These are phyloP conservation scores for Drosophila sulfurigaster DNA, from an alignment of 1,140 invertebrate genomes.

Conservation along the genomic window DNA sequence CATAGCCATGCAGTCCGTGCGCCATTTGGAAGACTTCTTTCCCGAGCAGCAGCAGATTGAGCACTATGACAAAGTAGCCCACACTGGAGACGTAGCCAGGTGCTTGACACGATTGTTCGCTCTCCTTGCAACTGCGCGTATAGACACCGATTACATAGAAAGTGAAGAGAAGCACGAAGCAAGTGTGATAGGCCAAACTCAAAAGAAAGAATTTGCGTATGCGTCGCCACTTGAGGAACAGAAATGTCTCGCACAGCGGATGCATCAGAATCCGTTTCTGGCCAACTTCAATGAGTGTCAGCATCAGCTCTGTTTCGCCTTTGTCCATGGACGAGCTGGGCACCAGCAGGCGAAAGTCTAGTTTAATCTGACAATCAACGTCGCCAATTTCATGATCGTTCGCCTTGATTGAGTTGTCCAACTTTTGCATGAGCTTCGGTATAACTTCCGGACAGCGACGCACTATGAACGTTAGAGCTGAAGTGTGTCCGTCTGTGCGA, in stretches of 20 bases:
- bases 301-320: slow-evolving; percentile 90
- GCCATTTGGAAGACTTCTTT: slow-evolving; percentile 91
- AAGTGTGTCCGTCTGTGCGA: slow-evolving; percentile 91
- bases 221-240: slow-evolving; percentile 92
- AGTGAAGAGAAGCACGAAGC: slow-evolving; percentile 91
- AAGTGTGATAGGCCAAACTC: slow-evolving; percentile 91
- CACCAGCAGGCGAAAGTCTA: slow-evolving; percentile 90
- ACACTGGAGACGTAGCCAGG: slow-evolving; percentile 86
- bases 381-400: slow-evolving; percentile 93
- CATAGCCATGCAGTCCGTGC: slow-evolving; percentile 89
- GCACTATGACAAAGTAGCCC: slow-evolving; percentile 87
- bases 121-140: slow-evolving; percentile 81
- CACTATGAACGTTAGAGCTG: slow-evolving; percentile 92
- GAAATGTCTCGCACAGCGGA: slow-evolving; percentile 92
- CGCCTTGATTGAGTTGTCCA: slow-evolving; percentile 91
- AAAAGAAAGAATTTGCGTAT: slow-evolving; percentile 94
- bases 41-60: slow-evolving; percentile 87
- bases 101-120: slow-evolving; percentile 82
- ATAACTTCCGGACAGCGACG: slow-evolving; percentile 92
- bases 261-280: slow-evolving; percentile 91
- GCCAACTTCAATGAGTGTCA: slow-evolving; percentile 91
- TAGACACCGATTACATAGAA: slow-evolving; percentile 88
- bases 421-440: slow-evolving; percentile 88
- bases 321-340: slow-evolving; percentile 86
- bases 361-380: slow-evolving; percentile 92